Evolutionary conservation across 2,113 vertebrate species (phyloP).

Genomic region (Maccullochella peelii): DNA sequence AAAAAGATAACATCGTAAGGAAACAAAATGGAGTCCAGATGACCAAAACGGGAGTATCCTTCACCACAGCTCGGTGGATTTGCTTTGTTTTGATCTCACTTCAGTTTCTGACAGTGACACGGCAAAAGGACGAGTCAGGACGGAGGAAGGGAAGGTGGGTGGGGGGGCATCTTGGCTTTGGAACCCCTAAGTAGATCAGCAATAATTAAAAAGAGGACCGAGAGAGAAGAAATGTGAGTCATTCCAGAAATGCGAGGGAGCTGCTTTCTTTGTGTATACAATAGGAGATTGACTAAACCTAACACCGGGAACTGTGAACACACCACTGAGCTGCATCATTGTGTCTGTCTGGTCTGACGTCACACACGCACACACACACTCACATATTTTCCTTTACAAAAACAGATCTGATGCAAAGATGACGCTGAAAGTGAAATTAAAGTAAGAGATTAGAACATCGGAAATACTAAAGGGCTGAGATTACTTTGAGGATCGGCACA

Average conservation of each 20-base stretch:
- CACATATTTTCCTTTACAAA: constrained; percentile 13
- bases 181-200: constrained; percentile 59
- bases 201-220: constrained; percentile 71
- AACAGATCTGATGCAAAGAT: constrained; percentile 44
- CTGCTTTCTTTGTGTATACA: constrained; percentile 78
- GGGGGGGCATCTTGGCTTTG: constrained; percentile 50
- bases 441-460: not conserved
- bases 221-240: constrained; percentile 86
- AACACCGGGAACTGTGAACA: constrained; percentile 63
- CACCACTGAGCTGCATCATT: constrained; percentile 55
- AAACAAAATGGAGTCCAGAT: constrained; percentile 72
- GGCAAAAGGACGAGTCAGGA: constrained; percentile 39
- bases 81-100: constrained; percentile 64
- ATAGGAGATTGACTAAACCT: constrained; percentile 71
- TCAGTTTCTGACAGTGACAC: constrained; percentile 64
- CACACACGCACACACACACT: constrained; percentile 34
- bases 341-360: constrained; percentile 46
- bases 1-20: constrained; percentile 58
- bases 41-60: constrained; percentile 50
- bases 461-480: constrained; percentile 6
- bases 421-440: constrained; percentile 17
- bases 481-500: constrained; percentile 53
- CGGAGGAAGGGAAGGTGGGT: not conserved
- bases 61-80: constrained; percentile 30
- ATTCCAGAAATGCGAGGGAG: constrained; percentile 89